Conservation (phyloP, 2,888 invertebrate species). For the Herminia tarsipennalis region DNA sequence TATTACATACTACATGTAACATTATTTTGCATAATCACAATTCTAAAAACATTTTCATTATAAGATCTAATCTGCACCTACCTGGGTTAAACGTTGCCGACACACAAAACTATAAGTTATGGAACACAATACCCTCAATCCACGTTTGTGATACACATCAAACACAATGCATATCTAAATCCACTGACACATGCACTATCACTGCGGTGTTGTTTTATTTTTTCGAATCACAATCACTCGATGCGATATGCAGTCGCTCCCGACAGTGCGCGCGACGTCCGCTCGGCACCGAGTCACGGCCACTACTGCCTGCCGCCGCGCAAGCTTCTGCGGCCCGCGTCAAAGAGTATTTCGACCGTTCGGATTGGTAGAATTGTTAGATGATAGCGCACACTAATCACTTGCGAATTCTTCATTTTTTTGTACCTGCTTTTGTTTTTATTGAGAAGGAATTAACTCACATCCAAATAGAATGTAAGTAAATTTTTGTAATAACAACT, state of each 20-base stretch:
- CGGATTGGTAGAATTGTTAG: constrained; percentile 58
- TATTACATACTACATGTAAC: constrained; percentile 27
- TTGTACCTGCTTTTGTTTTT: background rate
- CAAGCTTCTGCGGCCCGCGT: constrained; percentile 70
- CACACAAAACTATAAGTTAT: constrained; percentile 40
- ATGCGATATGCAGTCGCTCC: constrained; percentile 44
- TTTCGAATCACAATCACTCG: constrained; percentile 71
- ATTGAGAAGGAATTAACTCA: no score
- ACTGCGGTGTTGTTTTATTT: constrained; percentile 48
- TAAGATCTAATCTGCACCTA: constrained; percentile 44
- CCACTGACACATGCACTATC: constrained; percentile 68
- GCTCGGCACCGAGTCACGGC: constrained; percentile 60
- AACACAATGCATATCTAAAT: constrained; percentile 58
- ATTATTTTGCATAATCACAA: constrained; percentile 20
- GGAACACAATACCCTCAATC: constrained; percentile 47
- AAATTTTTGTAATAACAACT: no score
- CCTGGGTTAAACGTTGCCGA: constrained; percentile 44
- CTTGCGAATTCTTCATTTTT: constrained; percentile 25
- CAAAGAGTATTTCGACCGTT: constrained; percentile 64
- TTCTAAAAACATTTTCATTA: constrained; percentile 29
- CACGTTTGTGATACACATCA: constrained; percentile 58
- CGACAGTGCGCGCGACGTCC: constrained; percentile 54
- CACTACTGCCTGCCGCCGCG: constrained; percentile 70
- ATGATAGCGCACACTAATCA: constrained; percentile 52
- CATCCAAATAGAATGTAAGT: no score